Base-by-base conservation (phyloP, 1,140 invertebrate genomes). In the Pentalonia nigronervosa region DNA sequence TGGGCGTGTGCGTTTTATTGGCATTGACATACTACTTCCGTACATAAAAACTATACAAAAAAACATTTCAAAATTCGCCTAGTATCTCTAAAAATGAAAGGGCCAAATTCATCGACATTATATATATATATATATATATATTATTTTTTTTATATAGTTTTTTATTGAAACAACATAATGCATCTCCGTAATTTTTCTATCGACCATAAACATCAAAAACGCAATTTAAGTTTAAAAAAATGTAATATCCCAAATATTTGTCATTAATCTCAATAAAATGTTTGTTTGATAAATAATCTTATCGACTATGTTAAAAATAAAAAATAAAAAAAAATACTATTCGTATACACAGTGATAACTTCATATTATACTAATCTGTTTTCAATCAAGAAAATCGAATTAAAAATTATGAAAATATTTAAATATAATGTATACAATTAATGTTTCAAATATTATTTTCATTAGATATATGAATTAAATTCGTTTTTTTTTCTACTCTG, bases 21-120 rank as follows among this genome's bases (percentile, higher is more conserved):
- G 87, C 48, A 89, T 89, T 89, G 87, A 53, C 87, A 14, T 53
- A 89, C n/a, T 53, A 89, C 87, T 89, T 89, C 87, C 87, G 47
- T 86, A 20, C 20, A 89, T 53, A 25, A 30, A 50, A 89, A 53
- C 20, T n/a, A 36, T n/a, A 50, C 25, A n/a, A 83, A 47, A 47
- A 47, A 89, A 53, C n/a, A 53, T 89, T 89, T 89, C 21, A 9
- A 89, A 53, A 89, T 53, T 53, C 48, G 14, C 14, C 30, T 87
- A 86, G 21, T 84, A 47, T 86, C 11, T 86, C 23, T 30, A 87
- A 87, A 87, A 48, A 47, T 87, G 30, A 34, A 17, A 48, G 7
- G 14, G 45, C 45, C 14, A 87, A 87, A 87, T 48, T 17, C 8
- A 87, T 87, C 14, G 25, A 8, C 36, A 20, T n/a, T 30, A 8